Base-by-base conservation (phyloP, 2,797 vertebrate genomes). In the Yasuhikotakia modesta region DNA sequence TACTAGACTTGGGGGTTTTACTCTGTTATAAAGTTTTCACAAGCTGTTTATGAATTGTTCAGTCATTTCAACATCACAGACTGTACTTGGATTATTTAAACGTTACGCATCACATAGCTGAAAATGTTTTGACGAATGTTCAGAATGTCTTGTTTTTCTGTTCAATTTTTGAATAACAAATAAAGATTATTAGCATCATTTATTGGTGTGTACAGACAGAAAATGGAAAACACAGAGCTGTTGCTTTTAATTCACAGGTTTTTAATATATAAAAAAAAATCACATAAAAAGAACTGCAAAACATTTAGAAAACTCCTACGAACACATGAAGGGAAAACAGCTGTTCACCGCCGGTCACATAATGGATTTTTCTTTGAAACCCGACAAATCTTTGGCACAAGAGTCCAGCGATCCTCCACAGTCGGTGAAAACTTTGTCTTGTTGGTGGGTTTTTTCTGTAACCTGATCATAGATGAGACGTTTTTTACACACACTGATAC, bases 331-430 rank as follows among this genome's bases (percentile, higher is more conserved):
- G n/a, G 57, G 57, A 53, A 13, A 5, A 21, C 58, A 60, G 12
- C 14, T 8, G 32, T 77, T 92, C 87, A 91, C 84, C 87, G 81
- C 58, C 86, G 88, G 79, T 85, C 88, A 1, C 84, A 83, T 67
- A 87, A 86, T 57, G 63, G 58, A 69, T 85, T 88, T 64, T 75
- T 82, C 84, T 87, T 91, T 68, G 87, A 87, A 70, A 88, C 83
- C 39, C 89, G 89, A 81, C 80, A 88, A 77, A 88, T 88, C 82
- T 90, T 92, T 80, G 86, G 83, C 79, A 81, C 69, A 3, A 76
- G 71, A 1, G 22, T 81, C 72, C 72, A 65, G 16, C 50, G 32
- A 21, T 76, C 68, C 45, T 70, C 64, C 3, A 11, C 19, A n/a
- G 63, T 30, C 35, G 64, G 57, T 6, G 71, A 72, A 2, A 24